Evolutionary conservation across 2,113 vertebrate genomes (phyloP).

Genomic region (Stigmatopora nigra): DNA sequence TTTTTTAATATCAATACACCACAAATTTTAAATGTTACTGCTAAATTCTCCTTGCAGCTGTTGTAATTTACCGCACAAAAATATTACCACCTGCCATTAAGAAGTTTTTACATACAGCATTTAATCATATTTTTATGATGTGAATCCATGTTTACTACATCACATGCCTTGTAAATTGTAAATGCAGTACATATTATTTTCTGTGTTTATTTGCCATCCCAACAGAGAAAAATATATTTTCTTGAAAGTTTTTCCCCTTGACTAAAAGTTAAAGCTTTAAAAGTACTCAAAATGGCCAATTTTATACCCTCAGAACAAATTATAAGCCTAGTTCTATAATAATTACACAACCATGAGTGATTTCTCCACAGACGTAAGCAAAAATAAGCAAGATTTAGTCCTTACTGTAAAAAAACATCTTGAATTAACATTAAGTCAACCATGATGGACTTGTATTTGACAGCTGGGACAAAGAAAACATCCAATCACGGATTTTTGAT

Average conservation of each 20-base stretch:
- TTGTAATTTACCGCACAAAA: constrained; percentile 37
- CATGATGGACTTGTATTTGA: neutral
- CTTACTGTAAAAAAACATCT: neutral
- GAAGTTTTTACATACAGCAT: constrained; percentile 60
- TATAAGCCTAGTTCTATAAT: no score
- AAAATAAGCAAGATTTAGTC: no score
- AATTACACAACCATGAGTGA: no score
- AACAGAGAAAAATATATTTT: no score
- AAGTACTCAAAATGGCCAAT: no score
- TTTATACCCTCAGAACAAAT: no score
- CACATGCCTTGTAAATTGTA: neutral
- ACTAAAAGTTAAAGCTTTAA: no score
- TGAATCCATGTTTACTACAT: constrained; percentile 13
- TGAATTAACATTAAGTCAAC: neutral
- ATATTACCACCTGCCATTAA: constrained; percentile 44
- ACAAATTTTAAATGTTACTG: constrained; percentile 52
- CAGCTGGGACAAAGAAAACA: neutral
- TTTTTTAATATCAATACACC: constrained; percentile 33
- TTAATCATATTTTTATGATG: constrained; percentile 26
- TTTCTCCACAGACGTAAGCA: no score
- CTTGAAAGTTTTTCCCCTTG: no score
- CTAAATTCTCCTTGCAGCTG: constrained; percentile 38
- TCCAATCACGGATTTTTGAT: neutral
- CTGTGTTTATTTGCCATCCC: no score
- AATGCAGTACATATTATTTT: no score